A percentile compares a stretch with the other conserved stretches of the same genome.
Conservation (phyloP, 2,797 vertebrate genomes). For the Harpagifer antarcticus region DNA sequence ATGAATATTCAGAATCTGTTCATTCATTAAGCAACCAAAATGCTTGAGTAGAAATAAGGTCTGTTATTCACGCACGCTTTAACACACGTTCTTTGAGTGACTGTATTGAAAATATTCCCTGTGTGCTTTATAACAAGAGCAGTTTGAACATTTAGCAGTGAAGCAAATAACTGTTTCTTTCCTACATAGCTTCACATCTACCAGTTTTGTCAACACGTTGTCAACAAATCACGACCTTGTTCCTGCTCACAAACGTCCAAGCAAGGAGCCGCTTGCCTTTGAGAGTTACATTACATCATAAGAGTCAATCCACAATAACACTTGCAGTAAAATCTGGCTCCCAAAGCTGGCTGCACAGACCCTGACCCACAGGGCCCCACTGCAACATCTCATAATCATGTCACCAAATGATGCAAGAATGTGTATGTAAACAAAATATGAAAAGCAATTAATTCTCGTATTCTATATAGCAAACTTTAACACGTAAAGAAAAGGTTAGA, state of each 20-base stretch:
- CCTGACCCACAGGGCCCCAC: not conserved
- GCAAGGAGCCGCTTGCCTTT: not conserved
- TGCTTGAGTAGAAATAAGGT: no score
- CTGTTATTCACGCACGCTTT: no score
- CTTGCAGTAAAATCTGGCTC: not conserved
- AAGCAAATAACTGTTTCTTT: no score
- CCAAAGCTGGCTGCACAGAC: conserved; percentile 4
- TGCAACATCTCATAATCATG: not conserved
- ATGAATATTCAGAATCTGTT: no score
- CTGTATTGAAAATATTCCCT: no score
- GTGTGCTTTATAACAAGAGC: no score
- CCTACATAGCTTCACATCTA: no score
- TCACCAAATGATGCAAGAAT: not conserved
- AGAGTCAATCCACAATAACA: not conserved
- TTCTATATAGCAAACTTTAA: not conserved
- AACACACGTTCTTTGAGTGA: no score
- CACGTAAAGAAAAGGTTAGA: not conserved
- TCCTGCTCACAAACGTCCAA: not conserved
- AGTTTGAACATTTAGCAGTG: no score
- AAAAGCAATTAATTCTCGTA: not conserved
- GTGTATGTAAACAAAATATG: not conserved
- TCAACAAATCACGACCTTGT: conserved; percentile 2
- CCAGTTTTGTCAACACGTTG: not conserved
- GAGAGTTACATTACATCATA: conserved; percentile 1
- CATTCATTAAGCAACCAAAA: no score